A percentile compares a stretch with the other conserved stretches of the same genome.
These are phyloP conservation scores for Diadegma fenestrale DNA, from an alignment of 2,888 invertebrate species.

Conservation along the genomic window DNA sequence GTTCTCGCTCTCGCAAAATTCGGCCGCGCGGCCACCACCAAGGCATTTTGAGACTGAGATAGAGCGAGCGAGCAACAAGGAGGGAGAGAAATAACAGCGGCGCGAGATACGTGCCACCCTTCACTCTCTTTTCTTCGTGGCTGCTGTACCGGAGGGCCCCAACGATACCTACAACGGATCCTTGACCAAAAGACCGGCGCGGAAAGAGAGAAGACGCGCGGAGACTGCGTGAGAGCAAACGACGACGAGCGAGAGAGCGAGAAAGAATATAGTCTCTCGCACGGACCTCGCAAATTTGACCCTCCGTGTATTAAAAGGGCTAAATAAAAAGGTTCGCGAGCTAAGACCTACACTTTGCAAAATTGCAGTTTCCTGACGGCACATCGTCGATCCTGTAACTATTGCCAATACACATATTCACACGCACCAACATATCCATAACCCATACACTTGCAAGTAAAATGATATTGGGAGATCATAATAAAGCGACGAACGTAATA, in stretches of 20 bases:
- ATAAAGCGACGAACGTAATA: slow-evolving; percentile 58
- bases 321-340: slow-evolving; percentile 71
- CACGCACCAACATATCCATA: background rate
- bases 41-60: slow-evolving; percentile 5
- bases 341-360: slow-evolving; percentile 80
- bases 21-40: slow-evolving; percentile 38
- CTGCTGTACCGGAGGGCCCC: slow-evolving; percentile 63
- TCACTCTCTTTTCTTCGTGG: slow-evolving; percentile 50
- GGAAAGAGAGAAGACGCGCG: slow-evolving; percentile 14
- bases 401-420: slow-evolving; percentile 43
- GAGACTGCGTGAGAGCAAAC: background rate
- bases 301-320: slow-evolving; percentile 77
- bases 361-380: slow-evolving; percentile 83
- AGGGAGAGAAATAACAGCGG: slow-evolving; percentile 43
- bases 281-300: slow-evolving; percentile 78
- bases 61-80: slow-evolving; percentile 35
- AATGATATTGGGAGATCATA: slow-evolving; percentile 35
- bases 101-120: slow-evolving; percentile 65
- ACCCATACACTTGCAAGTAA: slow-evolving; percentile 17
- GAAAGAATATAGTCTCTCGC: slow-evolving; percentile 42
- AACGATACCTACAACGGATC: slow-evolving; percentile 45
- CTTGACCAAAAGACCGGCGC: slow-evolving; percentile 40
- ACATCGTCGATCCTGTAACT: slow-evolving; percentile 74
- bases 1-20: slow-evolving; percentile 50
- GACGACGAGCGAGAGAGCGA: slow-evolving; percentile 20